Conservation (phyloP, 2,113 vertebrate genomes). For the Sylvilagus bachmani region DNA sequence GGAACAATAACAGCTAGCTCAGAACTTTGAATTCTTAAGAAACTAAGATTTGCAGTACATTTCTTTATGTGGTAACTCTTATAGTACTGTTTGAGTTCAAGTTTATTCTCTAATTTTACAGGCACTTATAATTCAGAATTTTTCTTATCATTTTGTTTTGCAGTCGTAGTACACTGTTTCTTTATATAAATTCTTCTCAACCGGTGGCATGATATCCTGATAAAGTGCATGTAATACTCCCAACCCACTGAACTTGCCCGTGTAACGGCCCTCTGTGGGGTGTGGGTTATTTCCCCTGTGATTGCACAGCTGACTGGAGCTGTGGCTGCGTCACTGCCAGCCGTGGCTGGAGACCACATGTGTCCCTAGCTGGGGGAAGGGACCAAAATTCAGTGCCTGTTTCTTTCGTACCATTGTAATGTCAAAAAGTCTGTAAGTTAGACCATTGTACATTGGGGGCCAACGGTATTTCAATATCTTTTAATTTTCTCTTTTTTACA, state of each 20-base stretch:
- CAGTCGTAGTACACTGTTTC: neutral
- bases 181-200: neutral
- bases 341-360: neutral
- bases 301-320: neutral
- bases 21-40: neutral
- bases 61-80: neutral
- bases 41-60: conserved; percentile 9
- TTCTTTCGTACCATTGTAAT: neutral
- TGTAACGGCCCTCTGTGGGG: neutral
- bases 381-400: neutral
- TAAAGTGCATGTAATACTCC: neutral
- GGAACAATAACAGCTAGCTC: neutral
- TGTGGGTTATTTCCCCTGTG: neutral
- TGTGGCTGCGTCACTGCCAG: neutral
- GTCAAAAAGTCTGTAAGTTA: neutral
- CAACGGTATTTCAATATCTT: neutral
- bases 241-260: neutral
- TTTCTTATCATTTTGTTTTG: conserved; percentile 5
- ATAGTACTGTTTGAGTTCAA: neutral
- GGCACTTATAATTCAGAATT: too few species aligned
- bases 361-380: neutral
- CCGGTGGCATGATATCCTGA: neutral
- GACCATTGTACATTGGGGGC: neutral
- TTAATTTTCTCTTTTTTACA: too few species aligned
- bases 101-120: conserved; percentile 14